Conservation (phyloP, 2,113 vertebrate genomes). For the Mobula birostris region DNA sequence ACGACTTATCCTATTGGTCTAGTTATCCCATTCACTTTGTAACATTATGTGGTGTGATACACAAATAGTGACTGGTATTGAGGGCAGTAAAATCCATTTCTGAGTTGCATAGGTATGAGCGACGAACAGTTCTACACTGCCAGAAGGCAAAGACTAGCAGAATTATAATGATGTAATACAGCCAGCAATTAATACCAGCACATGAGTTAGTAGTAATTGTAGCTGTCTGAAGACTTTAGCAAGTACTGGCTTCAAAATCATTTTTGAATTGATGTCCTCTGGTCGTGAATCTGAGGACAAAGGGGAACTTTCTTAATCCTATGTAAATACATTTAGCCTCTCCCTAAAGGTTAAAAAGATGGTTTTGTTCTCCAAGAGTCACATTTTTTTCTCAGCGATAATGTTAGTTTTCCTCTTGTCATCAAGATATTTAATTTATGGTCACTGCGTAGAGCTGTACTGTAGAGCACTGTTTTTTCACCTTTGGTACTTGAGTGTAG, state of each 20-base stretch:
- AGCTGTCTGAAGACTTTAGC: conserved; percentile 25
- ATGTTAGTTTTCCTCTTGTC: conserved; percentile 35
- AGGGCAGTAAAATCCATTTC: background rate
- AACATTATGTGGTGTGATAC: background rate
- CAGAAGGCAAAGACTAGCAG: conserved; percentile 35
- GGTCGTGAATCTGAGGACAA: conserved; percentile 2
- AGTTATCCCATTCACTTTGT: background rate
- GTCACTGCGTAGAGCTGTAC: conserved; percentile 2
- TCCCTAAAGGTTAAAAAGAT: conserved; percentile 34
- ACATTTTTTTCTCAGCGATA: conserved; percentile 31
- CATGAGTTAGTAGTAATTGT: conserved; percentile 28
- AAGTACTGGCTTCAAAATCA: conserved; percentile 26
- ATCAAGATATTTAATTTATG: conserved; percentile 26
- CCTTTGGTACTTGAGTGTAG: background rate
- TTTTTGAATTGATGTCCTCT: conserved; percentile 33
- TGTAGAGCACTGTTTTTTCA: background rate
- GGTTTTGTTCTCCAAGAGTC: background rate
- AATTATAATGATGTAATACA: conserved; percentile 35
- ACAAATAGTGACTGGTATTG: conserved; percentile 10
- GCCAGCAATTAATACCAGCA: conserved; percentile 34
- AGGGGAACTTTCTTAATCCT: conserved; percentile 31
- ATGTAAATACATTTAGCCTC: conserved; percentile 24
- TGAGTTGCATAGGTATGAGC: conserved; percentile 20
- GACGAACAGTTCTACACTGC: conserved; percentile 25
- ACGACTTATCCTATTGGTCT: background rate